Evolutionary conservation across 2,888 invertebrate genomes (phyloP).

Genomic region (Leptinotarsa haldemani): DNA sequence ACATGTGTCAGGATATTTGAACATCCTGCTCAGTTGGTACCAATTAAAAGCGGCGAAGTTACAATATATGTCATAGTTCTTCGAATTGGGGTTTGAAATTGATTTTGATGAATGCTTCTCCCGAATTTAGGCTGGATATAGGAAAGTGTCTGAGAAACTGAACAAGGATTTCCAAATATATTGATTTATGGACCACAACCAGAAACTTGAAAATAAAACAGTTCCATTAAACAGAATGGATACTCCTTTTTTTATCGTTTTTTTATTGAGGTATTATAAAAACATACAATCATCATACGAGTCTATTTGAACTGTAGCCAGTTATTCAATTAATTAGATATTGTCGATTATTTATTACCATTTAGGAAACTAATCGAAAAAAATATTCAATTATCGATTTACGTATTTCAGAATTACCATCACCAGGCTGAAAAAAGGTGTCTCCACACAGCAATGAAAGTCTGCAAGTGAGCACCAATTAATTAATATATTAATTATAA

Average conservation of each 20-base stretch:
- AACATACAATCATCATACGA: background rate
- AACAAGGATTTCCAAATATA: too few relatives aligned
- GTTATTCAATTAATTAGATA: background rate
- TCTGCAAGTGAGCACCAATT: background rate
- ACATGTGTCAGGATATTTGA: constrained; percentile 51
- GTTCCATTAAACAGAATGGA: too few relatives aligned
- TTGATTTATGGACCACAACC: too few relatives aligned
- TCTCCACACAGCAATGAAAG: background rate
- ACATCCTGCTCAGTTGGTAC: constrained; percentile 50
- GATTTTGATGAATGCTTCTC: constrained; percentile 3
- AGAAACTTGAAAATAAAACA: too few relatives aligned
- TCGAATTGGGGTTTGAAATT: background rate
- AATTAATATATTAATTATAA: background rate
- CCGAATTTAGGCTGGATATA: background rate
- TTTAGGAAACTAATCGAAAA: background rate
- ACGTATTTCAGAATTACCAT: background rate
- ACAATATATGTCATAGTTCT: constrained; percentile 26
- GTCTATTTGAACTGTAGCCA: background rate
- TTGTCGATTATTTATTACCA: background rate
- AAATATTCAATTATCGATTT: background rate
- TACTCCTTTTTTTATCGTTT: too few relatives aligned
- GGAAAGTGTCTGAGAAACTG: too few relatives aligned
- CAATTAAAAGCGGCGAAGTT: constrained; percentile 31
- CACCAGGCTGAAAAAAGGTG: background rate
- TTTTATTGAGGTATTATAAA: too few relatives aligned